Evolutionary conservation across 2,888 invertebrate species (phyloP).

Genomic region (Rhaphigaster nebulosa): DNA sequence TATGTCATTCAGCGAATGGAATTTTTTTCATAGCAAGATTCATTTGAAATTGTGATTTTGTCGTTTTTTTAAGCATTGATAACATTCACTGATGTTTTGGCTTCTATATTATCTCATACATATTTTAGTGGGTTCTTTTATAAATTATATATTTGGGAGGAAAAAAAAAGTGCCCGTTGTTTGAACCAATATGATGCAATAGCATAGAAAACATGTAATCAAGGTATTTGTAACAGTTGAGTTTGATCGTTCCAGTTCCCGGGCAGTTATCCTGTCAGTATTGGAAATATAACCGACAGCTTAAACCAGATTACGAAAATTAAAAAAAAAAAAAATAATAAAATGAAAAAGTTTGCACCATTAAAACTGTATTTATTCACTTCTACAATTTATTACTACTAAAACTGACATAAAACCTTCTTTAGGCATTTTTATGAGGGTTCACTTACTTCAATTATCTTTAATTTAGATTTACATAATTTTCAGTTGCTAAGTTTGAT

Average conservation of each 20-base stretch:
- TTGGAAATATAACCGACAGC: neutral
- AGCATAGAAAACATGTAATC: neutral
- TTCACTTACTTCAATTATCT: no score
- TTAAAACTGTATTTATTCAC: neutral
- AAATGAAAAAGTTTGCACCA: neutral
- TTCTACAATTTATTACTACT: neutral
- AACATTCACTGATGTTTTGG: neutral
- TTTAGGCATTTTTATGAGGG: no score
- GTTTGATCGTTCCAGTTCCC: slow-evolving; percentile 1
- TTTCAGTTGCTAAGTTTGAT: no score
- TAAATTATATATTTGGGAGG: neutral
- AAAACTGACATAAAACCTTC: no score
- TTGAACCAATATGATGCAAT: neutral
- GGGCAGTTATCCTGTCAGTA: neutral
- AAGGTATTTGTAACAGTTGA: slow-evolving; percentile 26
- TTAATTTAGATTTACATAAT: no score
- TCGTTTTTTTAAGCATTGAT: no score
- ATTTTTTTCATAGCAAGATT: no score
- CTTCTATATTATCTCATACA: neutral
- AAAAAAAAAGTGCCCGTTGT: slow-evolving; percentile 3
- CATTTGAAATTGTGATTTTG: no score
- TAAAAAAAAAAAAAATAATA: neutral
- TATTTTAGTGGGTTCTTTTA: neutral
- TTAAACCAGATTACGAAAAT: slow-evolving; percentile 16
- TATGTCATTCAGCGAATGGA: no score